A percentile compares a stretch with the other conserved stretches of the same genome.
Evolutionary conservation across 2,113 vertebrate species (phyloP).

Genomic region (Bufo bufo): DNA sequence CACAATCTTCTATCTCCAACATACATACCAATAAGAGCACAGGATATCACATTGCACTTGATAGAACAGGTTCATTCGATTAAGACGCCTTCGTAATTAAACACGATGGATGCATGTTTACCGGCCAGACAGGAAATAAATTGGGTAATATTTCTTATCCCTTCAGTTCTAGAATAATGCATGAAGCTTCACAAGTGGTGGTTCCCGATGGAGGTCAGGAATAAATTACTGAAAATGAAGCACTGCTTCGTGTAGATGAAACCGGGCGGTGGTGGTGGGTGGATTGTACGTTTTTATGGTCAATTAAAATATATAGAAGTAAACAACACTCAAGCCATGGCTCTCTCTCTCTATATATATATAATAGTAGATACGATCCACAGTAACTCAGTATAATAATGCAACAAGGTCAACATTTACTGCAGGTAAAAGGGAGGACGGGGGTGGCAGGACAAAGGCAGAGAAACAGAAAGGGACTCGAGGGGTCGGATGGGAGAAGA

Average conservation of each 20-base stretch:
- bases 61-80: slow-evolving; percentile 43
- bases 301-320: background rate
- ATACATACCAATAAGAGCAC: too few species aligned
- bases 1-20: too few species aligned
- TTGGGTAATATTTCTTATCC: slow-evolving; percentile 39
- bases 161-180: slow-evolving; percentile 8
- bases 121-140: slow-evolving; percentile 25
- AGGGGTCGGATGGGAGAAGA: too few species aligned
- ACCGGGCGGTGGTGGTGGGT: background rate
- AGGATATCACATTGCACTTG: slow-evolving; percentile 16
- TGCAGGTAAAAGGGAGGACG: too few species aligned
- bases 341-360: too few species aligned
- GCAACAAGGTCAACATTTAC: too few species aligned
- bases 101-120: background rate
- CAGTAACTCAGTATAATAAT: background rate
- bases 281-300: background rate
- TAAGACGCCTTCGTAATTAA: slow-evolving; percentile 39
- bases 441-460: too few species aligned
- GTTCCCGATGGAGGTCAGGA: background rate
- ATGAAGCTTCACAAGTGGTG: background rate
- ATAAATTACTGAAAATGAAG: slow-evolving; percentile 5
- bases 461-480: too few species aligned
- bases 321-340: too few species aligned
- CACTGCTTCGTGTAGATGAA: background rate
- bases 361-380: too few species aligned